Base-by-base conservation (phyloP, 35 echinoderm and acorn worm species). In the Eucidaris tribuloides region DNA sequence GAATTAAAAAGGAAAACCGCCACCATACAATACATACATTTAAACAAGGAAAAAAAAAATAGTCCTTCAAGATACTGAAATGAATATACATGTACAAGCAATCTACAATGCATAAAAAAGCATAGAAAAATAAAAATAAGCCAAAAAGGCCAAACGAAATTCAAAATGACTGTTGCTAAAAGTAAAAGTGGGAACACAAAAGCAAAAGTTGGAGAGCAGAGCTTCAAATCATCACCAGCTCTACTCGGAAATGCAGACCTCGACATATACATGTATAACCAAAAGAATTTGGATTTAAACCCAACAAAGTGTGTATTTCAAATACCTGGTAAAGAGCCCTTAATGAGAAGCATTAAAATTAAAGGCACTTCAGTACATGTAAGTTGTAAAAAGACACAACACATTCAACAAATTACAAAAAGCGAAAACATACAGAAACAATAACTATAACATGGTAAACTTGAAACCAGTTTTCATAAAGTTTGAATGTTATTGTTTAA, bases 121-220 rank as follows among this genome's bases (percentile, higher is more conserved):
- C n/a, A n/a, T n/a, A n/a, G n/a, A n/a, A n/a, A n/a, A n/a, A n/a
- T n/a, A n/a, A n/a, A n/a, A n/a, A n/a, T n/a, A n/a, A n/a, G n/a
- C n/a, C n/a, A n/a, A n/a, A n/a, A n/a, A n/a, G n/a, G n/a, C n/a
- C n/a, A n/a, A n/a, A n/a, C n/a, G n/a, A n/a, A n/a, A n/a, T n/a
- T n/a, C n/a, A n/a, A 54, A 54, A 54, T 17, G 49, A 17, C 22
- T 58, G 56, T 2, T 58, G 3, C 56, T 58, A 58, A 58, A 14
- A 58, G 56, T 58, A 58, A 58, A 58, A 58, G 3, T 18, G 56
- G 56, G 56, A 58, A 58, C 56, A 58, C 56, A 58, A 58, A 58
- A 58, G 56, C 56, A 58, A 58, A 58, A 58, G 56, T 58, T 58
- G 56, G 56, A 58, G 56, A 58, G 56, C 56, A 58, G 56, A 58